Evolutionary conservation across 2,113 vertebrate genomes (phyloP).

Genomic region (Sapayoa aenigma): DNA sequence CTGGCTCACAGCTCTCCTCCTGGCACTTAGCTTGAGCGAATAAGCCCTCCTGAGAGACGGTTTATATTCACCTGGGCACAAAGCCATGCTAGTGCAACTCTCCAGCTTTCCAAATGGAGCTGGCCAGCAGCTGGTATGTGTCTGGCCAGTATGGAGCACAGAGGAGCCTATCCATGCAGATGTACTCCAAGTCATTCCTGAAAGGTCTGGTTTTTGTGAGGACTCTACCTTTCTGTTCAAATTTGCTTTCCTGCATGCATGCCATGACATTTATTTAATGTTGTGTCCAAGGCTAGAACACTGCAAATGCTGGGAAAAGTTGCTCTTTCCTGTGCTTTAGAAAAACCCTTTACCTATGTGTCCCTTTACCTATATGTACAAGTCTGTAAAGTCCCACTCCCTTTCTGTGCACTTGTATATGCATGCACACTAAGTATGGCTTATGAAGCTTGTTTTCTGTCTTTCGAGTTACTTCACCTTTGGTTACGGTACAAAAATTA

Average conservation of each 20-base stretch:
- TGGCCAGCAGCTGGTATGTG: not conserved
- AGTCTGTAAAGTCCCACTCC: not conserved
- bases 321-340: too few relatives aligned
- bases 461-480: not conserved
- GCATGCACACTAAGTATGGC: not conserved
- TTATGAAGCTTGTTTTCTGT: not conserved
- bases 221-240: too few relatives aligned
- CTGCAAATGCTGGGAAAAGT: too few relatives aligned
- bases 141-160: not conserved
- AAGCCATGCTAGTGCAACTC: conserved; percentile 12
- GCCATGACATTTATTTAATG: too few relatives aligned
- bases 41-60: not conserved
- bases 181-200: not conserved
- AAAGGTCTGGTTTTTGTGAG: not conserved
- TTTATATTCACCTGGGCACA: not conserved
- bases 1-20: not conserved
- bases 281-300: too few relatives aligned
- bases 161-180: not conserved
- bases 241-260: too few relatives aligned
- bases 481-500: not conserved
- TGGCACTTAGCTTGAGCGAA: not conserved
- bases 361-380: too few relatives aligned
- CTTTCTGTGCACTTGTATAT: not conserved
- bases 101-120: conserved; percentile 29
- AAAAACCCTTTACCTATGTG: too few relatives aligned